Evolutionary conservation across 53 echinoderm and acorn worm species (phyloP).

Genomic region (Temnopleurus reevesii): DNA sequence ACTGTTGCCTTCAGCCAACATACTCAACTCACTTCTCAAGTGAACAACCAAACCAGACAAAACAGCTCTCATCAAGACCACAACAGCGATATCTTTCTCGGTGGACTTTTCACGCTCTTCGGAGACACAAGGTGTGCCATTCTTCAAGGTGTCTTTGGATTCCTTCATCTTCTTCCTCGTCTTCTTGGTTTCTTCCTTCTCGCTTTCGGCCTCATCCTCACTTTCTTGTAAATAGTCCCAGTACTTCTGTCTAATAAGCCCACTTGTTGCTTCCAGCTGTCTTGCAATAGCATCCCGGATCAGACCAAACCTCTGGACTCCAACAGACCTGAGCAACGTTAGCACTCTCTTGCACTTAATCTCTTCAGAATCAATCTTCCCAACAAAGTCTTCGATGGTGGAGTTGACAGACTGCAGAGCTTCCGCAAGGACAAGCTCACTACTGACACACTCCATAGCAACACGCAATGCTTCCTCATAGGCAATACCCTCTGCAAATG

Average conservation of each 20-base stretch:
- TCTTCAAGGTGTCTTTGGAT: slow-evolving; percentile 25
- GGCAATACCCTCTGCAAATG: slow-evolving; percentile 75
- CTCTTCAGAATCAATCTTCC: slow-evolving; percentile 66
- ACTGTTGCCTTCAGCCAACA: slow-evolving; percentile 50
- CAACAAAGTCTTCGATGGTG: slow-evolving; percentile 67
- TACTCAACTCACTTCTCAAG: slow-evolving; percentile 36
- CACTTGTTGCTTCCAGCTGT: slow-evolving; percentile 58
- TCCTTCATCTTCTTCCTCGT: slow-evolving; percentile 19
- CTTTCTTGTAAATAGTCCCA: slow-evolving; percentile 55
- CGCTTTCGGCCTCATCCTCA: slow-evolving; percentile 25
- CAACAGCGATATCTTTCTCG: slow-evolving; percentile 29
- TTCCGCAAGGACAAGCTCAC: slow-evolving; percentile 79
- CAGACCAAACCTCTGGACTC: slow-evolving; percentile 58
- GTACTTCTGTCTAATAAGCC: slow-evolving; percentile 57
- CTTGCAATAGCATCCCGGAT: slow-evolving; percentile 51
- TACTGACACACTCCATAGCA: slow-evolving; percentile 73
- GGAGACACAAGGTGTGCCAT: neutral
- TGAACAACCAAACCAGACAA: slow-evolving; percentile 35
- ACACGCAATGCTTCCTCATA: slow-evolving; percentile 76
- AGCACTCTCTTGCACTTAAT: slow-evolving; percentile 70
- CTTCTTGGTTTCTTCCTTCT: slow-evolving; percentile 36
- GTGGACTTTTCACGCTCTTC: neutral
- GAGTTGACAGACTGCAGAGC: slow-evolving; percentile 70
- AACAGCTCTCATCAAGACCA: slow-evolving; percentile 44
- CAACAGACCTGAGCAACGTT: slow-evolving; percentile 52